Percentiles rank a stretch among this genome's conserved stretches.
phyloP scores from a whole-genome alignment of 2,888 invertebrate genomes.

The Latrodectus elegans region DNA sequence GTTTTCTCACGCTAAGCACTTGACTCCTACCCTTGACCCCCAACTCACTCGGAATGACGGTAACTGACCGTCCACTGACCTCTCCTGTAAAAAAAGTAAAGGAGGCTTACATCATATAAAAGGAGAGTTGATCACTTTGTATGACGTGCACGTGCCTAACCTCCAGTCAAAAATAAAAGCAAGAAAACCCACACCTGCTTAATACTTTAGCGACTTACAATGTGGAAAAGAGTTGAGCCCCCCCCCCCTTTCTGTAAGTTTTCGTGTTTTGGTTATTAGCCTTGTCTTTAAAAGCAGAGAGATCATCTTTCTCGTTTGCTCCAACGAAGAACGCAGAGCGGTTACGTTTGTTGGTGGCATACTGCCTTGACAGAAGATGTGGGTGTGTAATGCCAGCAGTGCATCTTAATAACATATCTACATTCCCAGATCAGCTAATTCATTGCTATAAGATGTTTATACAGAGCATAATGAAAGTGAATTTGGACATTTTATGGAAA shows the following conservation, averaged over 20 bases:
- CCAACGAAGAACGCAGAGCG: conserved; percentile 9
- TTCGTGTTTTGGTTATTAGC: conserved; percentile 6
- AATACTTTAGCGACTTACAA: conserved; percentile 36
- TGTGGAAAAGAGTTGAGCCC: conserved; percentile 35
- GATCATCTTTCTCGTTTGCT: conserved; percentile 43
- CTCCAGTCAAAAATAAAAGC: neutral
- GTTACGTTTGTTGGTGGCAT: conserved; percentile 38
- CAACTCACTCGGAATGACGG: conserved; percentile 27
- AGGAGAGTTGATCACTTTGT: conserved; percentile 31
- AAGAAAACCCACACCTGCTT: conserved; percentile 61
- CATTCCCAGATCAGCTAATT: neutral
- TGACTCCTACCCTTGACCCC: conserved; percentile 60
- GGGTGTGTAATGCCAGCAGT: neutral
- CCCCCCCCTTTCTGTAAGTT: neutral
- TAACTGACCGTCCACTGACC: conserved; percentile 67
- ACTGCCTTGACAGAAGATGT: conserved; percentile 19
- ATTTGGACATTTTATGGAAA: neutral
- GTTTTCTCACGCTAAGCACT: conserved; percentile 47
- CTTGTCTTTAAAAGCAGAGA: conserved; percentile 43
- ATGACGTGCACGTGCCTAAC: conserved; percentile 61
- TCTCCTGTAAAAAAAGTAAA: conserved; percentile 3
- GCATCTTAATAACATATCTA: neutral
- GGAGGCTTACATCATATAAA: conserved; percentile 34
- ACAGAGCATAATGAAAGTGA: too few species aligned
- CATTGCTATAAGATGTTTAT: too few species aligned